phyloP scores from a whole-genome alignment of 2,113 vertebrate genomes.

The Brevimyrus niger region DNA sequence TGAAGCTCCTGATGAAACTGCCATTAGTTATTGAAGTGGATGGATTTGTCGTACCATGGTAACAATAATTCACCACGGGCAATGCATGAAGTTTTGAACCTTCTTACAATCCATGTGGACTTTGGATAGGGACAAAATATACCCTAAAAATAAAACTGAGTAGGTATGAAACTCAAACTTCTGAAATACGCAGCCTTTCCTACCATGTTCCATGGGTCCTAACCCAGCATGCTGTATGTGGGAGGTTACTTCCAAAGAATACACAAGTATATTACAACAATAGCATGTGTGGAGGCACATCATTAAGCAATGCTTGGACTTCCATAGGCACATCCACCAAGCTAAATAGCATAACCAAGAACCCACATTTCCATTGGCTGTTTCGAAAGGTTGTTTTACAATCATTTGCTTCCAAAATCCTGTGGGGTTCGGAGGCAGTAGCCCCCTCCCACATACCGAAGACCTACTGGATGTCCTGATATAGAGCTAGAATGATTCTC shows the following conservation, averaged over 20 bases:
- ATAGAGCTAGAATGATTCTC: background rate
- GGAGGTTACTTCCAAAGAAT: background rate
- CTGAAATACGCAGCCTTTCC: background rate
- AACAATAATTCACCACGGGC: background rate
- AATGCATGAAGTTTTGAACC: background rate
- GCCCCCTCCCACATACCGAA: background rate
- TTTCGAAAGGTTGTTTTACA: background rate
- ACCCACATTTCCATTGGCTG: background rate
- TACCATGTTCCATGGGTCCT: background rate
- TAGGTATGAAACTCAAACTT: background rate
- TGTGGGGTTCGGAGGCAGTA: background rate
- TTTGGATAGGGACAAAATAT: background rate
- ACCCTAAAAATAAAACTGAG: conserved; percentile 1
- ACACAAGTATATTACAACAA: background rate
- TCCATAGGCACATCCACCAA: background rate
- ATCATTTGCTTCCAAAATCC: background rate
- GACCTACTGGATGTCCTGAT: background rate
- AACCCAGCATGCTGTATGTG: background rate
- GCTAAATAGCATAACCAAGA: background rate
- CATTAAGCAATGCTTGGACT: background rate
- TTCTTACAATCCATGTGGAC: background rate
- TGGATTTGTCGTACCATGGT: background rate
- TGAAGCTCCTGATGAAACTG: background rate
- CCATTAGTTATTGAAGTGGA: background rate
- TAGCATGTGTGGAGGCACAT: background rate